Evolutionary conservation across 2,888 invertebrate species (phyloP), one percentile per base, ranked within the genome.

Genomic region (Torymus texanus): DNA sequence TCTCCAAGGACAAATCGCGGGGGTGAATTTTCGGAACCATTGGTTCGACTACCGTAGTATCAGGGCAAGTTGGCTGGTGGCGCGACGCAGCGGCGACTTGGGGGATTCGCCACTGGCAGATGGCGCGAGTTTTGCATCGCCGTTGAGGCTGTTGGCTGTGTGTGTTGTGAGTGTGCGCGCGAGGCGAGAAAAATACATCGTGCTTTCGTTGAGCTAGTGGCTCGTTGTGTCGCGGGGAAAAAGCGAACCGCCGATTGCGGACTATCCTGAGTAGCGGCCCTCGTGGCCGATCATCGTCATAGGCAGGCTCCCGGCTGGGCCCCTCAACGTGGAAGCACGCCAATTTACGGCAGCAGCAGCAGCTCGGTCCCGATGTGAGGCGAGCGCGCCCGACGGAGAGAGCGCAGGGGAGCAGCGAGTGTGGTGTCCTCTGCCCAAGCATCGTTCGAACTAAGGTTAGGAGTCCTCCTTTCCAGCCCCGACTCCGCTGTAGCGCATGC

Each of bases 381-480:
- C 41, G 51, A 58, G 68, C 58, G 24, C 61, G 59, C 51, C 12
- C 61, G 67, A 78, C 41, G 41, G 41, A 41, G 41, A 41, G 41
- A 41, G 41, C 41, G 41, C 41, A 41, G 41, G 81, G 81, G 79
- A 80, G 80, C 80, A 78, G 82, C 82, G 84, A 79, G 84, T 85
- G 85, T 87, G 85, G 85, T 86, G 88, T 85, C 87, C 86, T 87
- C 88, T 88, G 81, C 83, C 82, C 85, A 86, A 86, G 87, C 86
- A 85, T 86, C 83, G 18, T 51, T 29, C 65, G 74, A 81, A 81
- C 78, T 79, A 81, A 81, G 81, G 81, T 81, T 81, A 81, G 81
- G 77, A 79, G 11, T 8, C 41, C 41, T 41, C 41, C 8, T 8
- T 41, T 1, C 41, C 8, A 41, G 29, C 29, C 29, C 29, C 29